Conservation (phyloP, 1,140 invertebrate species). For the Drosophila nannoptera region DNA sequence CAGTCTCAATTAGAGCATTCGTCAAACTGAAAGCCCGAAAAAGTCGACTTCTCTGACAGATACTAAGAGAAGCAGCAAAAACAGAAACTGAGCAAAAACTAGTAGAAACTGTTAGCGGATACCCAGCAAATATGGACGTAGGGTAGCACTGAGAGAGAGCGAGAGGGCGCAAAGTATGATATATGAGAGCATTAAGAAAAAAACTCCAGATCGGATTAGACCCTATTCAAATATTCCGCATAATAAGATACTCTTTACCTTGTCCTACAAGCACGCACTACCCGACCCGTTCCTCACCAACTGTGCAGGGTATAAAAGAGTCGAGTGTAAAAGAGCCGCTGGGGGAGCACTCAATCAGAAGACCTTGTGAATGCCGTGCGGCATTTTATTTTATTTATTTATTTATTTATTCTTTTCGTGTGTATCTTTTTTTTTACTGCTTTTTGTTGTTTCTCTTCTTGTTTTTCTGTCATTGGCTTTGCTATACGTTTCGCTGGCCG, state of each 20-base stretch:
- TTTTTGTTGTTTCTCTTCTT: constrained; percentile 12
- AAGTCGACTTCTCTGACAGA: constrained; percentile 30
- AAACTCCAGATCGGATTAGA: too few relatives aligned
- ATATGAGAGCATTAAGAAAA: too few relatives aligned
- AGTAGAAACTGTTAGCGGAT: constrained; percentile 16
- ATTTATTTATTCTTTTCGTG: constrained; percentile 32
- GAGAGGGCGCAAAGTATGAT: too few relatives aligned
- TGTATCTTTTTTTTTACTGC: background rate
- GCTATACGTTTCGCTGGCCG: background rate
- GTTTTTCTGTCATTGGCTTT: background rate
- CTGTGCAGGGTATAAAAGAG: background rate
- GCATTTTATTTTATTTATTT: constrained; percentile 38
- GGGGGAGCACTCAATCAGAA: constrained; percentile 37
- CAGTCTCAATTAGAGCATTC: constrained; percentile 59
- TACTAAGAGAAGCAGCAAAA: constrained; percentile 9
- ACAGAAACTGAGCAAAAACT: constrained; percentile 14
- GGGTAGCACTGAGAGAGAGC: too few relatives aligned
- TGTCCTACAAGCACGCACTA: background rate
- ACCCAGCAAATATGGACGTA: background rate
- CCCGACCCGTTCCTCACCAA: background rate
- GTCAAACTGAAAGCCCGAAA: constrained; percentile 13
- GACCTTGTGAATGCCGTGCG: constrained; percentile 68
- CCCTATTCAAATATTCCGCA: too few relatives aligned
- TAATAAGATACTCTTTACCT: background rate
- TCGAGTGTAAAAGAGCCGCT: constrained; percentile 17